Percentiles rank a stretch among this genome's conserved stretches.
Evolutionary conservation across 2,888 invertebrate genomes (phyloP).

Genomic region (Clusia tigrina): DNA sequence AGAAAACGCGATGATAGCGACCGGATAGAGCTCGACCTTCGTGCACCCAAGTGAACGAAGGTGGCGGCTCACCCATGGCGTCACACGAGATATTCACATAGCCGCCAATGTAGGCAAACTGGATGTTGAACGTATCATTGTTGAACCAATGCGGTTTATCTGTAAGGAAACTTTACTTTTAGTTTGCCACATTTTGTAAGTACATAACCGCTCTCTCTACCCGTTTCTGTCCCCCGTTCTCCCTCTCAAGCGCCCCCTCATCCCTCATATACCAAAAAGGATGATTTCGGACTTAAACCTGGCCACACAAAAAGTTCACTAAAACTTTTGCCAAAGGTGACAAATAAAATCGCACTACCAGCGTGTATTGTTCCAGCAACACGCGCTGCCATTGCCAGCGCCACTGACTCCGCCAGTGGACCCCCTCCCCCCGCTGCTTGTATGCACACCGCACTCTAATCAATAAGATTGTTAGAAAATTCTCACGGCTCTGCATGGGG

Average conservation of each 20-base stretch:
- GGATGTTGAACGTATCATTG: conserved; percentile 52
- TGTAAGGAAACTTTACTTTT: too few species aligned
- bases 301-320: too few species aligned
- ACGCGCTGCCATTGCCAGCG: background rate
- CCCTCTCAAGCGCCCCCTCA: too few species aligned
- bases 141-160: conserved; percentile 61
- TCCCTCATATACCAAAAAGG: too few species aligned
- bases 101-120: conserved; percentile 66
- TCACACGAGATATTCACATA: conserved; percentile 70
- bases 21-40: conserved; percentile 57
- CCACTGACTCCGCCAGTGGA: background rate
- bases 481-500: background rate
- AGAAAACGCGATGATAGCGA: conserved; percentile 58
- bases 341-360: background rate
- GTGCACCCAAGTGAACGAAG: conserved; percentile 67
- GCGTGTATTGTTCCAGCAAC: background rate
- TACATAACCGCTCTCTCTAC: too few species aligned
- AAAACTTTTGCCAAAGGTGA: background rate
- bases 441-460: conserved; percentile 9
- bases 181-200: too few species aligned
- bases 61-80: conserved; percentile 68
- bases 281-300: too few species aligned
- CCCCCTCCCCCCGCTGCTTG: background rate
- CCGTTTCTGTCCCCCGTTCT: too few species aligned
- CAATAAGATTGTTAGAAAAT: conserved; percentile 15